Evolutionary conservation across 1,140 invertebrate genomes (phyloP).

Genomic region (Macrotrachela quadricornifera): DNA sequence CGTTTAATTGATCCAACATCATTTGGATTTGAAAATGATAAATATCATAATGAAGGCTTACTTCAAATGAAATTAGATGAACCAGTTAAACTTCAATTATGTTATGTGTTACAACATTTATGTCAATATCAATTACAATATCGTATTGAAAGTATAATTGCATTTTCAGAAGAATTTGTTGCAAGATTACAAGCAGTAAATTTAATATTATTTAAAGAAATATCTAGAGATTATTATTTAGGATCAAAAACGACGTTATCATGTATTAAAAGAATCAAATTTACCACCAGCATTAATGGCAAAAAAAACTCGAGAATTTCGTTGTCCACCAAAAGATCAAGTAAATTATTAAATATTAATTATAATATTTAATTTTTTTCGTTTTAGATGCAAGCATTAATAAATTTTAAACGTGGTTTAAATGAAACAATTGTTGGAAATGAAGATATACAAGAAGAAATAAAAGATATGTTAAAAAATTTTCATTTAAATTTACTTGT

Average conservation of each 20-base stretch:
- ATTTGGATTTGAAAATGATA: conserved; percentile 34
- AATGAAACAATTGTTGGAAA: too few species aligned
- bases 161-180: conserved; percentile 83
- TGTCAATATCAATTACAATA: conserved; percentile 83
- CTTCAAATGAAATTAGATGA: conserved; percentile 93
- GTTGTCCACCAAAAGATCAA: conserved; percentile 90
- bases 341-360: conserved; percentile 29
- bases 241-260: conserved; percentile 82
- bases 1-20: conserved; percentile 85
- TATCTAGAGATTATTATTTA: too few species aligned
- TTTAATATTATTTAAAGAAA: too few species aligned
- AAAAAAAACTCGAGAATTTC: conserved; percentile 89
- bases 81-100: conserved; percentile 90
- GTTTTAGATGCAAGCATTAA: conserved; percentile 30
- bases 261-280: conserved; percentile 94
- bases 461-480: too few species aligned
- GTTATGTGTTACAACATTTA: conserved; percentile 78
- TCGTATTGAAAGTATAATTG: conserved; percentile 78
- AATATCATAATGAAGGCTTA: conserved; percentile 33
- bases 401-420: too few species aligned
- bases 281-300: conserved; percentile 66
- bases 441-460: too few species aligned
- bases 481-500: too few species aligned
- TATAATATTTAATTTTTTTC: too few species aligned
- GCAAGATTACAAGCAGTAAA: conserved; percentile 52